Evolutionary conservation across 2,888 invertebrate species (phyloP).

Genomic region (Pristionchus exspectatus): DNA sequence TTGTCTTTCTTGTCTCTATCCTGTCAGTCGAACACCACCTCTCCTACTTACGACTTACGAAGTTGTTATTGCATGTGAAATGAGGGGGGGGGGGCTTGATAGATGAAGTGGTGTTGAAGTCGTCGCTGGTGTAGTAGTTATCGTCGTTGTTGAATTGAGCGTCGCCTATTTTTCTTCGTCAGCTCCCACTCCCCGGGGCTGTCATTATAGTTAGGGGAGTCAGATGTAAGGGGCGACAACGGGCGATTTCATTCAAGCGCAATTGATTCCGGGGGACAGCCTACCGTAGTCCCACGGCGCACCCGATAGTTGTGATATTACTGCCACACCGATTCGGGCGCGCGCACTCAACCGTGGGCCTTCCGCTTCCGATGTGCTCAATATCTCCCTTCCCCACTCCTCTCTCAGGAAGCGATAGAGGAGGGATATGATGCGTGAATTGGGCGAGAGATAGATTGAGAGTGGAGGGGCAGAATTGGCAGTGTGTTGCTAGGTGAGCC

Average conservation of each 20-base stretch:
- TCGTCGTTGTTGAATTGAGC: background rate
- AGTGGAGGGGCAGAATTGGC: slow-evolving; percentile 15
- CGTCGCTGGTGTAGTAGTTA: slow-evolving; percentile 4
- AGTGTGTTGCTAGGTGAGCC: slow-evolving; percentile 32
- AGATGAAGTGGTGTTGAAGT: slow-evolving; percentile 28
- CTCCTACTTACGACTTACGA: background rate
- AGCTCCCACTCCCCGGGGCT: background rate
- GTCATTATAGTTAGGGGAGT: background rate
- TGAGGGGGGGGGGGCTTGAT: slow-evolving; percentile 25
- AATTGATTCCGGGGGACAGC: background rate
- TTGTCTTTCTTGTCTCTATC: slow-evolving; percentile 2
- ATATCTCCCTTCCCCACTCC: background rate
- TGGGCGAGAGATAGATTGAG: background rate
- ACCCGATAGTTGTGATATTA: slow-evolving; percentile 49
- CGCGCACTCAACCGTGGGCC: slow-evolving; percentile 7
- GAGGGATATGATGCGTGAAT: slow-evolving; percentile 51
- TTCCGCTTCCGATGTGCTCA: slow-evolving; percentile 46
- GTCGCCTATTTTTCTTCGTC: slow-evolving; percentile 18
- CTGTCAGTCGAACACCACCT: background rate
- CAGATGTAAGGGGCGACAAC: background rate
- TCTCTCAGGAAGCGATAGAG: background rate
- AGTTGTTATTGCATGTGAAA: slow-evolving; percentile 50
- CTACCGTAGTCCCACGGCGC: slow-evolving; percentile 13
- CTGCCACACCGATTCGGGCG: slow-evolving; percentile 11
- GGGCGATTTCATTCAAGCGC: slow-evolving; percentile 9